Evolutionary conservation across 2,888 invertebrate species (phyloP).

Genomic region (Corbicula japonica): DNA sequence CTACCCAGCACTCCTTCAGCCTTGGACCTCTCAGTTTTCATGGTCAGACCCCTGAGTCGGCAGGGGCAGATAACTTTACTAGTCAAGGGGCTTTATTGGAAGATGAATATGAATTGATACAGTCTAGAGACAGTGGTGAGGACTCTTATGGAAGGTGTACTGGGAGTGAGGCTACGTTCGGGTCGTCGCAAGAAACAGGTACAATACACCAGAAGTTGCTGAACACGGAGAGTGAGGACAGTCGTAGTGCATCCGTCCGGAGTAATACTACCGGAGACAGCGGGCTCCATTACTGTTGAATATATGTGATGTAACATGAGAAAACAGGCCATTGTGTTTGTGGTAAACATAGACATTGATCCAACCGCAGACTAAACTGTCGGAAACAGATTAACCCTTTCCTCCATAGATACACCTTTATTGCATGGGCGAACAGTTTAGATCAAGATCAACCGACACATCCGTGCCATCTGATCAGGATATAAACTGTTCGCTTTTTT

Average conservation of each 20-base stretch:
- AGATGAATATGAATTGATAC: slow-evolving; percentile 4
- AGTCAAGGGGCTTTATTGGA: not conserved
- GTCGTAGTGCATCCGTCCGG: slow-evolving; percentile 36
- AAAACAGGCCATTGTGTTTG: no score
- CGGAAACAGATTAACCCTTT: no score
- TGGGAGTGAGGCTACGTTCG: slow-evolving; percentile 31
- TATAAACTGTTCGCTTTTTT: no score
- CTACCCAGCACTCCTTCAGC: no score
- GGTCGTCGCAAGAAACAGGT: slow-evolving; percentile 41
- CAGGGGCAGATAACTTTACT: not conserved
- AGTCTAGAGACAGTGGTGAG: not conserved
- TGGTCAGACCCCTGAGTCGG: not conserved
- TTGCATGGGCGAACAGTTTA: no score
- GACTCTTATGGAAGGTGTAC: slow-evolving; percentile 1
- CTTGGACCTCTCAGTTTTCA: not conserved
- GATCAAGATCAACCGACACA: no score
- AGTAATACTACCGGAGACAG: slow-evolving; percentile 50
- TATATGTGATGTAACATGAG: no score
- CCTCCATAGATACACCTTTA: no score
- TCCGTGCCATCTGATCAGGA: no score
- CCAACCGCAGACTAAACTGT: no score
- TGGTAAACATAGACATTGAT: no score
- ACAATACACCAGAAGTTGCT: slow-evolving; percentile 25
- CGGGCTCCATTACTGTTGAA: slow-evolving; percentile 31
- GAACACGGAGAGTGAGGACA: slow-evolving; percentile 58